Evolutionary conservation across 2,888 invertebrate genomes (phyloP), one percentile per base, ranked within the genome.

Genomic region (Caenorhabditis becei): DNA sequence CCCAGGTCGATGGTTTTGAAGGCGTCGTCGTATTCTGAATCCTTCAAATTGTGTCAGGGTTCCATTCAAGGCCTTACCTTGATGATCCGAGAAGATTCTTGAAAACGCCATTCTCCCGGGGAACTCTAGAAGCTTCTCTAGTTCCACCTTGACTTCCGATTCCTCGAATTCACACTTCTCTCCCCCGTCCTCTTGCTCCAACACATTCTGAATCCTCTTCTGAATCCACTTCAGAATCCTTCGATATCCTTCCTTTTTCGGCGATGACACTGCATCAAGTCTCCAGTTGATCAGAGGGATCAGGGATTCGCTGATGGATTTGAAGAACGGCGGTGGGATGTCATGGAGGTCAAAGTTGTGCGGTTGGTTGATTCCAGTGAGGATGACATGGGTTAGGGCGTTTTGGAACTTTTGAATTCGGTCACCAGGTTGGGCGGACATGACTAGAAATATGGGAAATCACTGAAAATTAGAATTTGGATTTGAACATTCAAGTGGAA

Each of bases 11-110:
- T 11, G 28, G 28, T 4, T 8, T 32, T n/a, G 18, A 56, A 32
- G 16, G 51, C 51, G 51, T 51, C 14, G 1, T 23, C n/a, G 51
- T 11, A 23, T 51, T 51, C 51, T 11, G 24, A 24, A 18, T 56
- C n/a, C 1, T 32, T n/a, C 32, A n/a, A 32, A 56, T 16, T 11
- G 32, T 32, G 16, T n/a, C 16, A 53, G 11, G 14, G 18, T 23
- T 23, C 4, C 4, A 2, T 53, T 20, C 26, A 26, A 53, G n/a
- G n/a, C n/a, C 24, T 26, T 11, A 56, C 54, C 54, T 32, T 11
- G 32, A 56, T 56, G 23, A 28, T 56, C 54, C 1, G 16, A 4
- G n/a, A 56, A 32, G 23, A 56, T 56, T 11, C 28, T 56, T n/a
- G n/a, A 32, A 24, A 56, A 32, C 32, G 54, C 32, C n/a, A 32